Conservation (phyloP, 2,797 vertebrate genomes). For the Tenualosa ilisha region DNA sequence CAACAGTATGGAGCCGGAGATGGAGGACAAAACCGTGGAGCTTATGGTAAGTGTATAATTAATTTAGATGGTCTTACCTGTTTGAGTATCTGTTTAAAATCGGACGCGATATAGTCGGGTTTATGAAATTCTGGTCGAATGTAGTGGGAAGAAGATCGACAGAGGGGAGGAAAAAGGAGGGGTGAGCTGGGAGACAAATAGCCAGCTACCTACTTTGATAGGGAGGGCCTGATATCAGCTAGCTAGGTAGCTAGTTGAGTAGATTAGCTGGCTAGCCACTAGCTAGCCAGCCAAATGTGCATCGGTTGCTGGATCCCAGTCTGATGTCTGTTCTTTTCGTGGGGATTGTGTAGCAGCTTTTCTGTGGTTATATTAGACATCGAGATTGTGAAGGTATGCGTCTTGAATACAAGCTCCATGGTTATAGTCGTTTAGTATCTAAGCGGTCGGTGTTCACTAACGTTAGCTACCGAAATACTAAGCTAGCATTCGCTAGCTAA, state of each 20-base stretch:
- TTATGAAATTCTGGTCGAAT: neutral
- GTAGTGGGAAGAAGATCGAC: conserved; percentile 23
- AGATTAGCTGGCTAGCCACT: neutral
- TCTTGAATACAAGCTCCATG: neutral
- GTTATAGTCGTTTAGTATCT: neutral
- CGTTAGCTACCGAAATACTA: neutral
- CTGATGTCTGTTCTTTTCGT: neutral
- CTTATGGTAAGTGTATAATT: conserved; percentile 75
- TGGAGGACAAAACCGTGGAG: conserved; percentile 84
- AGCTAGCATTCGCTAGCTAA: conserved; percentile 28
- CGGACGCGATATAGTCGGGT: neutral
- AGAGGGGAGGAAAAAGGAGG: conserved; percentile 28
- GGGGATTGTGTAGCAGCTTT: neutral
- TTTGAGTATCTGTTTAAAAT: neutral
- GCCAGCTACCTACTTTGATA: conserved; percentile 44
- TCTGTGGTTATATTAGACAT: neutral
- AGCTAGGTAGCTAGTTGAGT: conserved; percentile 15
- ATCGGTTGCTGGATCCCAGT: neutral
- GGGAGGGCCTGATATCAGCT: conserved; percentile 39
- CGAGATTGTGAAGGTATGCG: neutral
- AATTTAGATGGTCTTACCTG: neutral
- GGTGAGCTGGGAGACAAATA: conserved; percentile 36
- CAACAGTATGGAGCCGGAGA: conserved; percentile 74
- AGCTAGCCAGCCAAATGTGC: conserved; percentile 17
- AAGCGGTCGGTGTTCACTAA: neutral